Evolutionary conservation across 2,888 invertebrate genomes (phyloP).

Genomic region (Esperia sulphurella): DNA sequence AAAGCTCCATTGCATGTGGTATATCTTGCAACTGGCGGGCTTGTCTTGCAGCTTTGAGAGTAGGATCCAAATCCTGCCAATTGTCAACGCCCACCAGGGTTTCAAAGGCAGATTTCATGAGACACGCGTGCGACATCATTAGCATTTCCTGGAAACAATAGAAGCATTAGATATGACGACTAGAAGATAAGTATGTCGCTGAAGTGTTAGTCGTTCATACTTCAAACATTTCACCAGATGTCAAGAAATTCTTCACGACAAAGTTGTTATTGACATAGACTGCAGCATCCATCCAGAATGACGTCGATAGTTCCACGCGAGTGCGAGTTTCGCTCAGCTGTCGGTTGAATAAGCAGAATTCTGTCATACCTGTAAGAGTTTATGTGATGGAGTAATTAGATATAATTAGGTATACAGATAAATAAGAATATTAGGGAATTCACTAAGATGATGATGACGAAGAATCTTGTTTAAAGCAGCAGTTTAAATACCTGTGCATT

Average conservation of each 20-base stretch:
- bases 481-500: no score
- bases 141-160: conserved; percentile 50
- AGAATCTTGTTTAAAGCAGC: no score
- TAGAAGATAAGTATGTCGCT: no score
- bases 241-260: conserved; percentile 43
- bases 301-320: conserved; percentile 56
- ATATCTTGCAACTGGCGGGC: conserved; percentile 60
- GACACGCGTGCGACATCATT: conserved; percentile 58
- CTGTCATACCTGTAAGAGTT: conserved; percentile 42
- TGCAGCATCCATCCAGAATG: conserved; percentile 61
- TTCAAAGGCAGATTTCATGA: conserved; percentile 40
- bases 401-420: no score
- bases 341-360: conserved; percentile 53
- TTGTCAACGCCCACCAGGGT: conserved; percentile 31
- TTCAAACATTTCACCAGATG: conserved; percentile 48
- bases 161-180: background rate
- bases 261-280: conserved; percentile 64
- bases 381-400: background rate
- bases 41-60: conserved; percentile 53
- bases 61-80: conserved; percentile 23
- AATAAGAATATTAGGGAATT: no score
- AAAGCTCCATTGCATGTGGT: conserved; percentile 52
- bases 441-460: no score
- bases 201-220: background rate
- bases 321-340: conserved; percentile 61